phyloP scores from a whole-genome alignment of 1,140 invertebrate species.

The Bathynomus jamesi region DNA sequence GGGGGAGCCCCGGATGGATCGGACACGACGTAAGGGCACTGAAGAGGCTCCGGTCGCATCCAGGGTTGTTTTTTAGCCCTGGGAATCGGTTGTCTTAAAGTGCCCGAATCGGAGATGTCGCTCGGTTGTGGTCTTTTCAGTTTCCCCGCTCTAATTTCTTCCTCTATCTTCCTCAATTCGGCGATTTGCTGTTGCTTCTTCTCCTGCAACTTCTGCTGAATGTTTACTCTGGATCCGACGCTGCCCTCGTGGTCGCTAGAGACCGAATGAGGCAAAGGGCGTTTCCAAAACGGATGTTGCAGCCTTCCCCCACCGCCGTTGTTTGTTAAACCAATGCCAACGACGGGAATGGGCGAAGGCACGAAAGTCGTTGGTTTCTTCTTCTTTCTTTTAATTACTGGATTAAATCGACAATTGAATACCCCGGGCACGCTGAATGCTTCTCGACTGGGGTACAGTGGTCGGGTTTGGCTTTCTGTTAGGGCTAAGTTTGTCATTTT shows the following conservation, averaged over 20 bases:
- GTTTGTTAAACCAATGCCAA: slow-evolving; percentile 30
- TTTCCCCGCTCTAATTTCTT: slow-evolving; percentile 71
- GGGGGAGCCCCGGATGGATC: slow-evolving; percentile 38
- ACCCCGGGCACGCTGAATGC: slow-evolving; percentile 60
- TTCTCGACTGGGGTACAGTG: slow-evolving; percentile 27
- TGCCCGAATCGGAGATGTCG: slow-evolving; percentile 43
- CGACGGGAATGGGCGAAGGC: slow-evolving; percentile 55
- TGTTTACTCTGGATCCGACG: slow-evolving; percentile 67
- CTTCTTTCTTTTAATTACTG: slow-evolving; percentile 67
- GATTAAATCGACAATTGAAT: slow-evolving; percentile 81
- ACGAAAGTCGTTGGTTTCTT: slow-evolving; percentile 82
- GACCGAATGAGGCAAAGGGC: slow-evolving; percentile 57
- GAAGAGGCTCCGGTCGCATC: slow-evolving; percentile 46
- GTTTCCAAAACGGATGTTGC: slow-evolving; percentile 67
- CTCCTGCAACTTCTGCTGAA: slow-evolving; percentile 75
- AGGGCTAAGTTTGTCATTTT: slow-evolving; percentile 16
- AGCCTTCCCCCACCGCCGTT: slow-evolving; percentile 12
- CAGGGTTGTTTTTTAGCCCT: slow-evolving; percentile 50
- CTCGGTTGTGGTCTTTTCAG: slow-evolving; percentile 50
- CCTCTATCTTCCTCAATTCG: slow-evolving; percentile 61
- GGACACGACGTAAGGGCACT: slow-evolving; percentile 24
- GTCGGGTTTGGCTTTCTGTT: slow-evolving; percentile 8
- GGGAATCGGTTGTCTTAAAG: slow-evolving; percentile 44
- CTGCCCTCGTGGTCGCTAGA: slow-evolving; percentile 63
- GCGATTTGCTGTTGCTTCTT: slow-evolving; percentile 81